phyloP scores from a whole-genome alignment of 64 coral and sea anemone genomes.

The Cladopsammia gracilis region DNA sequence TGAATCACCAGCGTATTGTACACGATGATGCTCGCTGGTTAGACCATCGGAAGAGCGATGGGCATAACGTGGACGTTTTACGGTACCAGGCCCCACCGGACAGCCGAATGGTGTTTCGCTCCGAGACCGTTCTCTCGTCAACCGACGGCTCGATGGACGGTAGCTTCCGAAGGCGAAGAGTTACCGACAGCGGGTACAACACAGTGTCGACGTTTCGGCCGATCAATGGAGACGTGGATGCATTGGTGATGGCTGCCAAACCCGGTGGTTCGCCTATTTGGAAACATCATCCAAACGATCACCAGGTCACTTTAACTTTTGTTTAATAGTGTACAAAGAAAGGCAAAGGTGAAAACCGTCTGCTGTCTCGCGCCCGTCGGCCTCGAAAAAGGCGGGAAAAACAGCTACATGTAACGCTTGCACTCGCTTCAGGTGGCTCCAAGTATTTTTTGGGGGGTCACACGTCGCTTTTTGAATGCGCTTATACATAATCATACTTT shows the following conservation, averaged over 20 bases:
- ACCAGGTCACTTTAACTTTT: slow-evolving; percentile 80
- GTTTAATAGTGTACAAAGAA: slow-evolving; percentile 50
- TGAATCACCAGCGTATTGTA: background rate
- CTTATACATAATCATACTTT: too few species aligned
- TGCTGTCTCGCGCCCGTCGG: background rate
- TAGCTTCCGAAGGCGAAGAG: slow-evolving; percentile 32
- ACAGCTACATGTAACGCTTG: too few species aligned
- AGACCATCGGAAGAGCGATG: slow-evolving; percentile 81
- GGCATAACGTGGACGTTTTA: slow-evolving; percentile 71
- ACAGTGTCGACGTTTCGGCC: slow-evolving; percentile 76
- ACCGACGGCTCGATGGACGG: slow-evolving; percentile 33
- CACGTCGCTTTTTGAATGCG: too few species aligned
- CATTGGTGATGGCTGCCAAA: slow-evolving; percentile 65
- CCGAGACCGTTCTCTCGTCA: slow-evolving; percentile 81
- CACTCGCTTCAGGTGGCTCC: too few species aligned
- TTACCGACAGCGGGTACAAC: slow-evolving; percentile 37
- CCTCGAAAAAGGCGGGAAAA: too few species aligned
- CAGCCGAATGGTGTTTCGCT: slow-evolving; percentile 64
- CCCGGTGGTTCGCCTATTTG: slow-evolving; percentile 82
- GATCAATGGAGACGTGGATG: slow-evolving; percentile 92
- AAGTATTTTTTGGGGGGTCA: too few species aligned
- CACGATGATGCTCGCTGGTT: slow-evolving; percentile 41
- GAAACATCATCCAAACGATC: slow-evolving; percentile 76
- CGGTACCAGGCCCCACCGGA: slow-evolving; percentile 61
- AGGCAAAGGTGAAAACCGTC: slow-evolving; percentile 8